Conservation (phyloP, 1,140 invertebrate species). For the Leptestheria dahalacensis region DNA sequence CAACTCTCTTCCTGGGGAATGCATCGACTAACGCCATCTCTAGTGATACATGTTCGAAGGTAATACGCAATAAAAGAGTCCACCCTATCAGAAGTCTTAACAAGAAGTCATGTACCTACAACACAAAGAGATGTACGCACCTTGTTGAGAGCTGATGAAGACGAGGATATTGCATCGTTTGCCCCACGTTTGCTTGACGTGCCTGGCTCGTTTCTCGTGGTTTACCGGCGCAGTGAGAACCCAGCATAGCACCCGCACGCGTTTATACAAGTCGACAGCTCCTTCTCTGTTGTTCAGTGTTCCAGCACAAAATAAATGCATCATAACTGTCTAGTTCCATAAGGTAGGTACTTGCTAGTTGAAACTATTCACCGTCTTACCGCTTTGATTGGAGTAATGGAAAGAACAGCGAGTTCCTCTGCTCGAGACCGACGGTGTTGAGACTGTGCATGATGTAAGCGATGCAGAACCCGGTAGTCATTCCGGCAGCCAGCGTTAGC, state of each 20-base stretch:
- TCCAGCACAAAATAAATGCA: neutral
- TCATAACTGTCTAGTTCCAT: neutral
- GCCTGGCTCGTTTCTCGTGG: constrained; percentile 72
- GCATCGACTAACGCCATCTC: too few relatives aligned
- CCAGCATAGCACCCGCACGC: constrained; percentile 75
- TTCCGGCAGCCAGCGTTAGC: constrained; percentile 11
- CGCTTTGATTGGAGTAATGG: neutral
- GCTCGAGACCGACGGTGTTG: neutral
- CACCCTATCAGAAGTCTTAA: too few relatives aligned
- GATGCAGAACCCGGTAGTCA: constrained; percentile 12
- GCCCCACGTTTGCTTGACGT: constrained; percentile 92
- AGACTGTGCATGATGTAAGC: constrained; percentile 9
- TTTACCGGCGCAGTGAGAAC: constrained; percentile 85
- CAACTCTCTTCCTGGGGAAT: too few relatives aligned
- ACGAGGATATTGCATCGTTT: constrained; percentile 75
- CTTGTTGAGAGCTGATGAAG: constrained; percentile 70
- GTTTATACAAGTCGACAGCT: constrained; percentile 14
- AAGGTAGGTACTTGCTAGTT: neutral
- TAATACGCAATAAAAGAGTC: too few relatives aligned
- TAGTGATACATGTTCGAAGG: too few relatives aligned
- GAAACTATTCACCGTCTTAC: neutral
- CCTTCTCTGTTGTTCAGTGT: too few relatives aligned
- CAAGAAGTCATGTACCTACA: too few relatives aligned
- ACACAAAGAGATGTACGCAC: too few relatives aligned
- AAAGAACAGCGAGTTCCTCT: neutral